Base-by-base conservation (phyloP, 2,797 vertebrate genomes). In the Aldrovandia affinis region DNA sequence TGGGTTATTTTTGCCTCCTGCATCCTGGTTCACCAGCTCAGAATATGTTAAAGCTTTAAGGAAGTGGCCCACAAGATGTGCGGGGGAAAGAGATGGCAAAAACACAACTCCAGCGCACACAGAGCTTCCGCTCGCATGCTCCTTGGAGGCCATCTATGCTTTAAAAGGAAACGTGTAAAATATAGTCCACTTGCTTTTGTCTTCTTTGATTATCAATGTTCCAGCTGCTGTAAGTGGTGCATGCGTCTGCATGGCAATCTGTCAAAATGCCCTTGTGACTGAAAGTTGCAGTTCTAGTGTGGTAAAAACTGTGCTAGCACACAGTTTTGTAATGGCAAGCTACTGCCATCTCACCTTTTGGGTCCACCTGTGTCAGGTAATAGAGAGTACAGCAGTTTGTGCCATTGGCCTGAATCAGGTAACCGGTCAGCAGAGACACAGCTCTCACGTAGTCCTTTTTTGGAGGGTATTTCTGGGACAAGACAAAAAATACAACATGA, bases 331-430 rank as follows among this genome's bases (percentile, higher is more conserved):
- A 20, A 39, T 20, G 28, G 33, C 59, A 61, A 15, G 59, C 20
- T 8, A 18, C 73, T 2, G 25, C 39, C 54, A 9, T 81, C 89
- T 94, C 85, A 98, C 97, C 97, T 87, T 92, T 92, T 10, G 97
- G 97, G 86, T 97, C 97, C 85, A 98, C 94, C 91, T 98, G 97
- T 50, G 96, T 97, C 90, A 98, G 93, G 90, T 98, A 98, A 90
- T 96, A 97, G 33, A 97, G 96, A 25, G 94, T 88, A 81, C 95
- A 96, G 89, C 94, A 92, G 1, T 87, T 86, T 7, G 93, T 83
- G 3, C 96, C 95, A 0, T 91, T 96, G 0, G 95, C 94, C 89
- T 97, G 96, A 91, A 97, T 95, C 88, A 98, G 92, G 91, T 98
- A 97, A 0, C 97, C 97, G 0, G 97, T 98, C 88, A 96, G 94